A percentile compares a stretch with the other conserved stretches of the same genome.
Conservation (phyloP, 2,888 invertebrate species). For the Drosophila kanekoi region DNA sequence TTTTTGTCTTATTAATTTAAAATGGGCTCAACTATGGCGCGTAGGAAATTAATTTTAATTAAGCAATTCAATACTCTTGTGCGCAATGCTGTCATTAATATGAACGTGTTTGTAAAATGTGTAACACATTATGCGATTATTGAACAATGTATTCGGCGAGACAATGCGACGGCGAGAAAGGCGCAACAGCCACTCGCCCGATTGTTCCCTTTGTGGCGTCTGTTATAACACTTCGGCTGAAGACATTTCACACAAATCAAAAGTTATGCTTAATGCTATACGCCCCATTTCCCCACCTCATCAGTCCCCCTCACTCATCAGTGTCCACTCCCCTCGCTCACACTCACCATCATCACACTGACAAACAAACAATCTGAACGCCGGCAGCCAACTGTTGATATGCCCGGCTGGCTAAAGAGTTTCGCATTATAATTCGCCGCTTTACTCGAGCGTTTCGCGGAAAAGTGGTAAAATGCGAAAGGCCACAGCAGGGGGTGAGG, state of each 20-base stretch:
- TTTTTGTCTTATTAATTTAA: slow-evolving; percentile 16
- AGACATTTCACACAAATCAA: slow-evolving; percentile 51
- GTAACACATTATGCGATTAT: too few species aligned
- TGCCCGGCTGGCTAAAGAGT: slow-evolving; percentile 77
- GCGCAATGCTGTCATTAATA: slow-evolving; percentile 50
- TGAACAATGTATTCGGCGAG: slow-evolving; percentile 21
- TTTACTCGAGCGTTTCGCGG: slow-evolving; percentile 75
- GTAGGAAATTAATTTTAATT: slow-evolving; percentile 59
- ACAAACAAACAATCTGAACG: slow-evolving; percentile 28
- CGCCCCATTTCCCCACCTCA: slow-evolving; percentile 16
- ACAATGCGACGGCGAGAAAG: slow-evolving; percentile 25
- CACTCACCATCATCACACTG: background rate
- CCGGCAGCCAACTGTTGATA: slow-evolving; percentile 77
- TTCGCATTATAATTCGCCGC: slow-evolving; percentile 77
- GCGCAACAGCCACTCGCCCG: background rate
- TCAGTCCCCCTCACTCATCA: background rate
- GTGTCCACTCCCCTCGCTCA: too few species aligned
- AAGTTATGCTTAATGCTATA: slow-evolving; percentile 46
- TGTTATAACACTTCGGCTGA: slow-evolving; percentile 49
- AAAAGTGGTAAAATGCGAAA: background rate
- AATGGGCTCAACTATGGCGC: slow-evolving; percentile 2
- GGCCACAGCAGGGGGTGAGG: background rate
- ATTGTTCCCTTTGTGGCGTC: slow-evolving; percentile 24
- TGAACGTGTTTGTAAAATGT: background rate
- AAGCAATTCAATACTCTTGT: slow-evolving; percentile 47